Conservation (phyloP, 2,797 vertebrate species). For the Sus cebifrons region DNA sequence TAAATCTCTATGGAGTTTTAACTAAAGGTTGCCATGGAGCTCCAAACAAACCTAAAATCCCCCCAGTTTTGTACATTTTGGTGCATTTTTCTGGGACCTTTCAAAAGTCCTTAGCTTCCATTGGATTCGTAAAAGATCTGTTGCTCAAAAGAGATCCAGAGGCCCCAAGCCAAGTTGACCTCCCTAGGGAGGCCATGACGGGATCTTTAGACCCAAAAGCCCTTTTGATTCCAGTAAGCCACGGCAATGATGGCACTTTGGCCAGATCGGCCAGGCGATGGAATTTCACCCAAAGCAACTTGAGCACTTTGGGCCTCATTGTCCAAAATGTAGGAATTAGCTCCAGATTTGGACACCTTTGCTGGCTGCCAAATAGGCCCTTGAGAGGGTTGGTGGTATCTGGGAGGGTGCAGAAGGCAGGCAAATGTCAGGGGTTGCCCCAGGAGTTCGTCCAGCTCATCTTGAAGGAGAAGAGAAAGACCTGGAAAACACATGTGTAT, state of each 20-base stretch:
- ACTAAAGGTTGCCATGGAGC: neutral
- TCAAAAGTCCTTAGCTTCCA: neutral
- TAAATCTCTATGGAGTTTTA: neutral
- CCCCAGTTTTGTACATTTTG: neutral
- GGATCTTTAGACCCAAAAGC: neutral
- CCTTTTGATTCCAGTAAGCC: neutral
- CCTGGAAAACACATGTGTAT: neutral
- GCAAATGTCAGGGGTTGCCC: neutral
- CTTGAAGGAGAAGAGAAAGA: neutral
- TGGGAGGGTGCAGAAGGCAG: neutral
- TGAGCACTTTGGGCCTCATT: neutral
- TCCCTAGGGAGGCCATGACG: neutral
- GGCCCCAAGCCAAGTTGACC: neutral
- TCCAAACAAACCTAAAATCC: neutral
- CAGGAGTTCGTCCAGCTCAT: neutral
- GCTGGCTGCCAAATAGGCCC: neutral
- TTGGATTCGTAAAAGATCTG: neutral
- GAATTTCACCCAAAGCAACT: neutral
- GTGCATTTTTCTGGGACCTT: neutral
- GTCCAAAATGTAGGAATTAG: neutral
- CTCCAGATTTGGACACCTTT: neutral
- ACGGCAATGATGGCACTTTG: neutral
- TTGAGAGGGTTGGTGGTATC: neutral
- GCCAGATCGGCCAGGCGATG: neutral
- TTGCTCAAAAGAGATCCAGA: slow-evolving; percentile 15